Conservation (phyloP, 2,797 vertebrate species). For the Anguilla marmorata region DNA sequence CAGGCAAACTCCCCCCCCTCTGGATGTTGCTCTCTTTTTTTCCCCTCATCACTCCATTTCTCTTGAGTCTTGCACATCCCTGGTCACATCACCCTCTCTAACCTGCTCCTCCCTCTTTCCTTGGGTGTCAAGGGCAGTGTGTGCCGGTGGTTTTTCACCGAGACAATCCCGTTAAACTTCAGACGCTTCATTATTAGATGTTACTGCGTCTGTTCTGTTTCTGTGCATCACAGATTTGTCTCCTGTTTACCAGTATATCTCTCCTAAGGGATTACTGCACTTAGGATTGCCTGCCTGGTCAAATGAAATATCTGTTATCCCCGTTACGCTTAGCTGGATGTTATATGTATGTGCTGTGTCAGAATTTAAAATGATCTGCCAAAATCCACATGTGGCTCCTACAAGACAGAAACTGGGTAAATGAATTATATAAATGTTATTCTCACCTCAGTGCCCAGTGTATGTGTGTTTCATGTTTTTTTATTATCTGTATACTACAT, state of each 20-base stretch:
- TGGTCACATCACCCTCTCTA: background rate
- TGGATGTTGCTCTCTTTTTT: slow-evolving; percentile 8
- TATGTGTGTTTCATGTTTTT: background rate
- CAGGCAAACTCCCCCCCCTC: background rate
- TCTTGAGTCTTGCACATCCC: slow-evolving; percentile 2
- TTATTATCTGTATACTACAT: background rate
- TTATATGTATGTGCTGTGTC: background rate
- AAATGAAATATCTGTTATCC: background rate
- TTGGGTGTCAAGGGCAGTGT: slow-evolving; percentile 14
- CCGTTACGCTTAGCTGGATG: too few species aligned
- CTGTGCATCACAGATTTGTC: slow-evolving; percentile 1
- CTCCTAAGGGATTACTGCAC: background rate
- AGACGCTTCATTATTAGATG: slow-evolving; percentile 18
- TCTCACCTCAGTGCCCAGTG: background rate
- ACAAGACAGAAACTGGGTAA: background rate
- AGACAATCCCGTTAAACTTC: slow-evolving; percentile 19
- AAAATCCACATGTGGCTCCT: background rate
- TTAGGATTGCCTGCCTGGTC: background rate
- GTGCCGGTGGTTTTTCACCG: slow-evolving; percentile 24
- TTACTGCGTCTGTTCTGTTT: background rate
- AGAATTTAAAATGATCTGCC: background rate
- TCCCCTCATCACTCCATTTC: background rate
- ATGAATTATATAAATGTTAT: background rate
- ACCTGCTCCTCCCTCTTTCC: background rate
- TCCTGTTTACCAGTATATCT: background rate